phyloP scores from a whole-genome alignment of 2,888 invertebrate genomes.

The Fissipunctia ypsillon region DNA sequence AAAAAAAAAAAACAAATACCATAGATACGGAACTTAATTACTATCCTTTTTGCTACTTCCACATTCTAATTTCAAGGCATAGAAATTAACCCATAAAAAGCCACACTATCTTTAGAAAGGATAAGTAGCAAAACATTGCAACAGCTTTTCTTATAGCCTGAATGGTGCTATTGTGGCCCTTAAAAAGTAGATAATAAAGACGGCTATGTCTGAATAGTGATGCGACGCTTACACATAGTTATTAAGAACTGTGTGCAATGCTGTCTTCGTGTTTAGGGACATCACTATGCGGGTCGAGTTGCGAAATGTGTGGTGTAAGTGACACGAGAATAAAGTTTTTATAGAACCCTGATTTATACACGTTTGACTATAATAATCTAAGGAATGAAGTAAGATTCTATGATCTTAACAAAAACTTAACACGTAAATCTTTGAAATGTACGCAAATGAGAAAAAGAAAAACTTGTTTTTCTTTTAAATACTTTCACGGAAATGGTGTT shows the following conservation, averaged over 20 bases:
- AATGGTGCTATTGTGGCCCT: conserved; percentile 54
- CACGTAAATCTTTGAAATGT: conserved; percentile 2
- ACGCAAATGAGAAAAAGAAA: conserved; percentile 23
- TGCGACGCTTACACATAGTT: conserved; percentile 46
- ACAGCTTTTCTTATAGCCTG: conserved; percentile 34
- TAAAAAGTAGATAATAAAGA: conserved; percentile 54
- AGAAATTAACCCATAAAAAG: conserved; percentile 10
- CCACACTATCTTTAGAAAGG: conserved; percentile 22
- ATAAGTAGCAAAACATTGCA: conserved; percentile 52
- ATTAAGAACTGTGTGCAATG: conserved; percentile 62
- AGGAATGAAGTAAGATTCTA: not conserved
- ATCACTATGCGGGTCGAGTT: conserved; percentile 74
- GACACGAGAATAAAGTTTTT: conserved; percentile 26
- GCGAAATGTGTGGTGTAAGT: conserved; percentile 64
- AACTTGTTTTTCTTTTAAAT: conserved; percentile 24
- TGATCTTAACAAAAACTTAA: conserved; percentile 3
- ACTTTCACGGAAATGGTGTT: conserved; percentile 53
- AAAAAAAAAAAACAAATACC: conserved; percentile 1
- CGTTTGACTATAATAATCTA: not conserved
- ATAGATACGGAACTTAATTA: conserved; percentile 8
- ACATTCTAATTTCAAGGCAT: conserved; percentile 38
- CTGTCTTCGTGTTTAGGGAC: conserved; percentile 63
- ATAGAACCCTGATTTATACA: not conserved
- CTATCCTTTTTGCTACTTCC: conserved; percentile 33
- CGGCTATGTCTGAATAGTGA: conserved; percentile 48